Evolutionary conservation across 2,113 vertebrate species (phyloP), one percentile per base, ranked within the genome.

Genomic region (Vanacampus margaritifer): DNA sequence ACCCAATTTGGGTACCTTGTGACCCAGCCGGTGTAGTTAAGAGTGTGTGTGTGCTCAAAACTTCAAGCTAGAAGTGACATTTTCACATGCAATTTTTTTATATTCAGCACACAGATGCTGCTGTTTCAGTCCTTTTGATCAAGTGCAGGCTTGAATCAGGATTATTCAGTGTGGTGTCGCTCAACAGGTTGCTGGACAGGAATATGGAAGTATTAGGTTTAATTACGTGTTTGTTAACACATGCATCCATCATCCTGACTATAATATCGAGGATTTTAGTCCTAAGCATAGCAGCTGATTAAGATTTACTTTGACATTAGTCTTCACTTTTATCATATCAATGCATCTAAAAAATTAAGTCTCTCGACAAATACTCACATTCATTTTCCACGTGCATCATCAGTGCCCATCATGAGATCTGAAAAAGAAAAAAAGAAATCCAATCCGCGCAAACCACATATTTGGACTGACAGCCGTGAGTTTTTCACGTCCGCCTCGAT

Each of bases 401-500:
- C 57, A 56, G 65, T 23, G 0, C 59, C 19, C 50, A 53, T 45
- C 23, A 3, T 21, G 19, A 50, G 11, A 75, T 71, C 43, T n/a
- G 21, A 16, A n/a, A 19, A 7, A 48, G 17, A 46, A 14, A 63
- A 73, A 65, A 73, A 60, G 23, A 2, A 4, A 56, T 57, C 54
- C 60, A 37, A 58, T 75, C 50, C 12, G 35, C 24, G 1, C 66
- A 68, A 86, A 63, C 0, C 36, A 23, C 68, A 81, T 65, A 82
- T 79, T 26, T 39, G 37, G 75, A 83, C 73, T 83, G 83, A 85
- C 80, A 80, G 69, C 73, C 60, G 68, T 65, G 80, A 81, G 64
- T 82, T 84, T 84, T 82, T 75, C 80, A 73, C 61, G 73, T 80
- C 74, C 82, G 71, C 70, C 88, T 88, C 79, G 89, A 89, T 91